Percentiles rank a stretch among this genome's conserved stretches.
Evolutionary conservation across 2,888 invertebrate genomes (phyloP).

Genomic region (Ophraella communa): DNA sequence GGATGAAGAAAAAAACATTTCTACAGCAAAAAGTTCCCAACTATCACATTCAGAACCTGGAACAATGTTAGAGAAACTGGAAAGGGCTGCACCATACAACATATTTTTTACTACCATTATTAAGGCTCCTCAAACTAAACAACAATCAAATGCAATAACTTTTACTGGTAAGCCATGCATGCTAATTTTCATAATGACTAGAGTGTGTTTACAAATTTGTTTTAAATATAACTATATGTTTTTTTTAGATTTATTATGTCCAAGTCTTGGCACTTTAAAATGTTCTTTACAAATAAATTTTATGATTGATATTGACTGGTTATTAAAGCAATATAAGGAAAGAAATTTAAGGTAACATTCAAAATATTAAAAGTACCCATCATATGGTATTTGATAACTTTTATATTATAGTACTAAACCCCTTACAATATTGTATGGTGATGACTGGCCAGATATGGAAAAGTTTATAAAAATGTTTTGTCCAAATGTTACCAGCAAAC

Average conservation of each 20-base stretch:
- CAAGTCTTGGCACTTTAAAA: constrained; percentile 76
- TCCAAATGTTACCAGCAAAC: constrained; percentile 71
- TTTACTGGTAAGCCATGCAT: constrained; percentile 65
- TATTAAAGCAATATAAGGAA: constrained; percentile 83
- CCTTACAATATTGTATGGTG: constrained; percentile 79
- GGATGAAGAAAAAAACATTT: background rate
- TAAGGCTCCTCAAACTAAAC: constrained; percentile 68
- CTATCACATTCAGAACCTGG: constrained; percentile 49
- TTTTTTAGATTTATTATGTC: constrained; percentile 75
- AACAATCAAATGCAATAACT: constrained; percentile 71
- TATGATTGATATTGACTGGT: constrained; percentile 90
- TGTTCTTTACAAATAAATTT: constrained; percentile 88
- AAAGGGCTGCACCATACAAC: constrained; percentile 73
- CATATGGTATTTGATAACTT: background rate
- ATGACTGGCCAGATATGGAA: constrained; percentile 63
- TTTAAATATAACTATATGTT: constrained; percentile 20
- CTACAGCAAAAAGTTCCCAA: background rate
- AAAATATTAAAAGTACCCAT: too few relatives aligned
- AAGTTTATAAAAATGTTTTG: constrained; percentile 62
- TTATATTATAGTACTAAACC: constrained; percentile 66
- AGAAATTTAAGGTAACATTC: constrained; percentile 73
- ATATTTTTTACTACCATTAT: constrained; percentile 78
- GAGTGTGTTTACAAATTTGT: background rate
- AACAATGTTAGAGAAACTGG: constrained; percentile 71
- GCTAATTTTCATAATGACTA: background rate